phyloP scores from a whole-genome alignment of 64 coral and sea anemone species.

The Montipora foliosa region DNA sequence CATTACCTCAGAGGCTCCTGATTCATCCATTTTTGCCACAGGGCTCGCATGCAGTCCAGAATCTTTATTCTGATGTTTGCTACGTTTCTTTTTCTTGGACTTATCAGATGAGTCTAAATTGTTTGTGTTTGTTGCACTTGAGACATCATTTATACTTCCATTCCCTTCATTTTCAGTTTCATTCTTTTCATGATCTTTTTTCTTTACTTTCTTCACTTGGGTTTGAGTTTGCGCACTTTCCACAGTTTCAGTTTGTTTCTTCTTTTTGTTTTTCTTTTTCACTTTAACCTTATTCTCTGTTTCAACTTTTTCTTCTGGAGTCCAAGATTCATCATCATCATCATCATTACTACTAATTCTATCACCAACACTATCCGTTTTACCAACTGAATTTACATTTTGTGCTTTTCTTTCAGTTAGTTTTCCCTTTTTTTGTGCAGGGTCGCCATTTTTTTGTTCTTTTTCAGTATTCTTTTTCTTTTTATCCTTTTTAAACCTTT shows the following conservation, averaged over 20 bases:
- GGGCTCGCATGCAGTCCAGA: not conserved
- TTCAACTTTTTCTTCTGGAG: conserved; percentile 43
- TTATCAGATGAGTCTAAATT: not conserved
- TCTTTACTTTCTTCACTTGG: conserved; percentile 31
- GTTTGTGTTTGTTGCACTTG: not conserved
- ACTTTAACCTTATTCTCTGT: conserved; percentile 3
- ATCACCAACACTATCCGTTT: not conserved
- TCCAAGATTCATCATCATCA: conserved; percentile 46
- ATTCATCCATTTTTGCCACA: not conserved
- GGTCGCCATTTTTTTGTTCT: not conserved
- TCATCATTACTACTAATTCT: not conserved
- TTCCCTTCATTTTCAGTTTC: not conserved
- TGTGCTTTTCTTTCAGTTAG: not conserved
- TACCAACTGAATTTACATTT: not conserved
- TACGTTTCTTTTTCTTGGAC: not conserved
- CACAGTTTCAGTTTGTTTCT: conserved; percentile 11
- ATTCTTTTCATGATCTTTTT: not conserved
- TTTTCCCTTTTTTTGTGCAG: conserved; percentile 10
- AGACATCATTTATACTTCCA: not conserved
- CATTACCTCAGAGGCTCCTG: not conserved
- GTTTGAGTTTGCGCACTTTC: conserved; percentile 40
- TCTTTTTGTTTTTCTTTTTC: not conserved
- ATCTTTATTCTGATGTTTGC: not conserved
- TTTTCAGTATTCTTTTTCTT: conserved; percentile 57
- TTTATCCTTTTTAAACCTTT: conserved; percentile 61